A percentile compares a stretch with the other conserved stretches of the same genome.
These are phyloP conservation scores for Eucidaris tribuloides DNA, from an alignment of 35 echinoderm and acorn worm genomes.

Conservation along the genomic window DNA sequence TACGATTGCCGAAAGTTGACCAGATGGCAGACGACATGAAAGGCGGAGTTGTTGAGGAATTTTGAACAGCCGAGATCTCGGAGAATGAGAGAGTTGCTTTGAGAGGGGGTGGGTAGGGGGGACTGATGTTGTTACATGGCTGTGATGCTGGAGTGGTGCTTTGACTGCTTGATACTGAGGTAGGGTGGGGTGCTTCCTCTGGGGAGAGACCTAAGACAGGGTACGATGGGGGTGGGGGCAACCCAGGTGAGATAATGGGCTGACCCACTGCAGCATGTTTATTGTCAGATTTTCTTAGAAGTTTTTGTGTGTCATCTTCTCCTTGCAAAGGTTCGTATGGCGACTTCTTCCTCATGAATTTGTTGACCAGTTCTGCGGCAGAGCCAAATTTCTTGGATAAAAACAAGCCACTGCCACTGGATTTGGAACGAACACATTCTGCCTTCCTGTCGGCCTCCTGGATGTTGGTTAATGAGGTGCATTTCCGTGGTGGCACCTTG, in stretches of 20 bases:
- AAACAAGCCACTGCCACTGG: slow-evolving; percentile 11
- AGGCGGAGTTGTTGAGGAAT: not conserved
- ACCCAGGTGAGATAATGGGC: not conserved
- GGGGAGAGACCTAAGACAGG: not conserved
- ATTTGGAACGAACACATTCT: not conserved
- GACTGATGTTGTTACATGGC: slow-evolving; percentile 18
- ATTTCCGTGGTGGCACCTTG: not conserved
- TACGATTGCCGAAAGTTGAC: not conserved
- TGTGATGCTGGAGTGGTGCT: slow-evolving; percentile 6
- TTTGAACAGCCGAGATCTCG: slow-evolving; percentile 15
- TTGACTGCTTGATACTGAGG: not conserved
- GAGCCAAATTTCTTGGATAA: slow-evolving; percentile 93
- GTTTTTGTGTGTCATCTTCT: not conserved
- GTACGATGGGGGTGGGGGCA: slow-evolving; percentile 14
- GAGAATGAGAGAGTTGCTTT: slow-evolving; percentile 80
- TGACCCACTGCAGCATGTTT: no score
- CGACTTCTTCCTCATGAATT: slow-evolving; percentile 65
- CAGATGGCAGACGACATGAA: slow-evolving; percentile 7
- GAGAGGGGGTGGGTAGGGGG: slow-evolving; percentile 71
- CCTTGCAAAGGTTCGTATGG: not conserved
- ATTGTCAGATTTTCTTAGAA: not conserved
- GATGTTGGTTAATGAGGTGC: slow-evolving; percentile 3
- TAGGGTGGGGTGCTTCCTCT: not conserved
- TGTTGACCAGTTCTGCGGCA: slow-evolving; percentile 77
- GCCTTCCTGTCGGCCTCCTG: not conserved